These are phyloP conservation scores for Leuciscus waleckii DNA, from an alignment of 2,797 vertebrate genomes.

Conservation along the genomic window DNA sequence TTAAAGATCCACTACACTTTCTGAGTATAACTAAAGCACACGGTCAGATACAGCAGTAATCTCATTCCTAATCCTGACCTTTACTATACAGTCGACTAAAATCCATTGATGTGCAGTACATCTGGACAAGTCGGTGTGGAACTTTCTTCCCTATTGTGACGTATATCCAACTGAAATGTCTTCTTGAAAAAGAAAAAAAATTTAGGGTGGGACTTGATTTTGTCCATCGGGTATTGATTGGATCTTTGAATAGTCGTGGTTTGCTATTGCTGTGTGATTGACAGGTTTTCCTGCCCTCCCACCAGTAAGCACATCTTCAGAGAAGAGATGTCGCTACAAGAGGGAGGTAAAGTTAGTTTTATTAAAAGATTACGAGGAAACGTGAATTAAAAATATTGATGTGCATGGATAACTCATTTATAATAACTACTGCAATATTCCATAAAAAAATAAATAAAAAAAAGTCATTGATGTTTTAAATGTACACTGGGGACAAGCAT, in stretches of 20 bases:
- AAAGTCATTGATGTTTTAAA: not conserved
- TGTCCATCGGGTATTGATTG: not conserved
- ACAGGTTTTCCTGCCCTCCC: not conserved
- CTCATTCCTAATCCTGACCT: not conserved
- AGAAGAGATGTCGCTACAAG: not conserved
- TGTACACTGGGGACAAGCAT: not conserved
- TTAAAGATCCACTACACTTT: constrained; percentile 33
- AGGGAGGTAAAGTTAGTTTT: not conserved
- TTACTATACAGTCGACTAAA: not conserved
- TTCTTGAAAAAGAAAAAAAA: too few relatives aligned
- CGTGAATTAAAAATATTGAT: too few relatives aligned
- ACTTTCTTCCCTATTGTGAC: not conserved
- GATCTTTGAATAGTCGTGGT: not conserved
- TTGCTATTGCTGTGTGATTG: not conserved
- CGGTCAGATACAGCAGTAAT: not conserved
- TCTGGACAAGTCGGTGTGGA: not conserved
- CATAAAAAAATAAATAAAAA: not conserved
- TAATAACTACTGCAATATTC: not conserved
- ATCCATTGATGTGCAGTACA: not conserved
- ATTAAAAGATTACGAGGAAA: too few relatives aligned
- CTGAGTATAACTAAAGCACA: not conserved
- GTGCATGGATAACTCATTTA: too few relatives aligned
- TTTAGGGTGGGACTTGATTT: not conserved
- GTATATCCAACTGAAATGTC: not conserved
- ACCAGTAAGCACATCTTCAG: not conserved